Conservation (phyloP, 2,797 vertebrate species). For the Phrynocephalus forsythii region DNA sequence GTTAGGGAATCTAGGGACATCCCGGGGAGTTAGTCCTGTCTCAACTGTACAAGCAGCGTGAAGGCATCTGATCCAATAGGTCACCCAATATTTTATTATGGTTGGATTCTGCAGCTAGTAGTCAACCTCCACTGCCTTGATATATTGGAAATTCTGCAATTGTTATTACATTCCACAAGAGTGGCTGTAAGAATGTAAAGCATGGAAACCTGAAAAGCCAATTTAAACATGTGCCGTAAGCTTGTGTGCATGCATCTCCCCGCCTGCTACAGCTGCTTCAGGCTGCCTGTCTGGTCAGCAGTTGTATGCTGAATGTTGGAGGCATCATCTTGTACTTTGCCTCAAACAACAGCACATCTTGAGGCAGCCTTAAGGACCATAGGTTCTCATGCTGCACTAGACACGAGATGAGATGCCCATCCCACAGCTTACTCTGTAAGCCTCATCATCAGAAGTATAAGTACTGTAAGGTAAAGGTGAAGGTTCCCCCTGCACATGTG, state of each 20-base stretch:
- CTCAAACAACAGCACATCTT: neutral
- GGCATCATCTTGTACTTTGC: neutral
- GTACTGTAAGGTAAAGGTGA: too few species aligned
- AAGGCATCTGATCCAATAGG: rapidly evolving
- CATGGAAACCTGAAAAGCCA: neutral
- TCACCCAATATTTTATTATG: neutral
- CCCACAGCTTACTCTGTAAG: too few species aligned
- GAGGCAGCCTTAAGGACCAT: neutral
- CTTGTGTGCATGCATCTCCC: neutral
- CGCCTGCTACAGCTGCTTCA: neutral
- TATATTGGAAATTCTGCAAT: neutral
- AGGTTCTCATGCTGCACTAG: neutral
- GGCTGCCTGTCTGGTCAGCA: neutral
- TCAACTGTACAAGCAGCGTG: neutral
- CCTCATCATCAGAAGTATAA: too few species aligned
- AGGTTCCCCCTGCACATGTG: too few species aligned
- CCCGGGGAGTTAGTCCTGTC: neutral
- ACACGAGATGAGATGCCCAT: too few species aligned
- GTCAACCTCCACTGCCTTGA: neutral
- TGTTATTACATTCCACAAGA: neutral
- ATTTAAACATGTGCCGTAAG: neutral
- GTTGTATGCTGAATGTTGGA: neutral
- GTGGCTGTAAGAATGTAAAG: neutral
- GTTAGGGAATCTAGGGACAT: constrained; percentile 9
- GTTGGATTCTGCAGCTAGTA: neutral